A percentile compares a stretch with the other conserved stretches of the same genome.
Conservation (phyloP, 2,888 invertebrate genomes). For the Protonemura montana region DNA sequence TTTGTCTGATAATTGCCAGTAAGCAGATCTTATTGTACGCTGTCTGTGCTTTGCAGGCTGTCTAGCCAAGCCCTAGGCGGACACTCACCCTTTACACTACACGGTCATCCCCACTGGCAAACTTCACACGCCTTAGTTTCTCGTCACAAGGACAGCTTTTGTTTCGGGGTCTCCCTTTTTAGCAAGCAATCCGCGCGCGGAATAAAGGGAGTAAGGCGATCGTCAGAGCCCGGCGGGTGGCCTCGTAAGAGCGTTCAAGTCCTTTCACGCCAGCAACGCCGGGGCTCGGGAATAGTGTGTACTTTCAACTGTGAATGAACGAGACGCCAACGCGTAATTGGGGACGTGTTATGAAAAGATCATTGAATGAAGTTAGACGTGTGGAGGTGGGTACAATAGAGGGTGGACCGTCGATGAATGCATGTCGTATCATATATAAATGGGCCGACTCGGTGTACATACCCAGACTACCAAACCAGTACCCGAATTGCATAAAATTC, state of each 20-base stretch:
- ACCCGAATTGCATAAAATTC: too few relatives aligned
- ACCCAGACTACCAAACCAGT: too few relatives aligned
- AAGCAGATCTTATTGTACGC: too few relatives aligned
- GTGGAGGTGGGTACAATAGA: not conserved
- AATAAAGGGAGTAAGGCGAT: conserved; percentile 30
- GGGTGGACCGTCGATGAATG: not conserved
- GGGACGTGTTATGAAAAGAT: conserved; percentile 40
- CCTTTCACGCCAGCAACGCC: conserved; percentile 17
- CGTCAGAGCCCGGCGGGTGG: not conserved
- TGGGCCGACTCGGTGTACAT: not conserved
- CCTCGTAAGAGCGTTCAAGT: not conserved
- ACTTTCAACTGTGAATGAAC: not conserved
- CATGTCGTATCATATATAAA: not conserved
- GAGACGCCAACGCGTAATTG: conserved; percentile 34
- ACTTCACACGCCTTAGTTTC: conserved; percentile 34
- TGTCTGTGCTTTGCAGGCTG: too few relatives aligned
- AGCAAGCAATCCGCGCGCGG: not conserved
- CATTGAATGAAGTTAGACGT: conserved; percentile 14
- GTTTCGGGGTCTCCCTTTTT: conserved; percentile 20
- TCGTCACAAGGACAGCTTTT: conserved; percentile 16
- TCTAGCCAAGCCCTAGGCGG: too few relatives aligned
- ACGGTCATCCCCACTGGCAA: conserved; percentile 34
- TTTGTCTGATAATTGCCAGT: too few relatives aligned
- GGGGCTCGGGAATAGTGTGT: not conserved
- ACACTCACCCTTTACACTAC: too few relatives aligned